Conservation (phyloP, 2,113 vertebrate species). For the Rhynchomys soricoides region DNA sequence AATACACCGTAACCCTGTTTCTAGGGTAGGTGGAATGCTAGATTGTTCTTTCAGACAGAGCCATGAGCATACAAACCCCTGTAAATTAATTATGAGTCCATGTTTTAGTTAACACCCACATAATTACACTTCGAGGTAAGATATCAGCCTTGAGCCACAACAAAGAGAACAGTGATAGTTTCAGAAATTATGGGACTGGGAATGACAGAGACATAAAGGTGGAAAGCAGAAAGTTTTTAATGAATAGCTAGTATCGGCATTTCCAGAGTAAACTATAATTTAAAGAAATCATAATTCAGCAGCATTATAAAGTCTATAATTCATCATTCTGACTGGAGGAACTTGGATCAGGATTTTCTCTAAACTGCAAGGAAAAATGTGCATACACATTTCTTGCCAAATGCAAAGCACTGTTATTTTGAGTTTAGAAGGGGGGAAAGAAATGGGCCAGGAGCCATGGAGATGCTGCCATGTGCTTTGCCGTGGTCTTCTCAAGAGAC, state of each 20-base stretch:
- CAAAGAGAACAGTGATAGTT: slow-evolving; percentile 59
- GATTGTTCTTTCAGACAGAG: background rate
- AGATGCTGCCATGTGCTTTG: rapidly evolving
- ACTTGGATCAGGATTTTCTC: slow-evolving; percentile 49
- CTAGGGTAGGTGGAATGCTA: background rate
- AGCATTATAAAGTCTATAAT: slow-evolving; percentile 69
- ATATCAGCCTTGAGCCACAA: slow-evolving; percentile 61
- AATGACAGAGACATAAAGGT: slow-evolving; percentile 73
- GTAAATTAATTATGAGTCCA: slow-evolving; percentile 34
- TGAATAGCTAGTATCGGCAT: slow-evolving; percentile 69
- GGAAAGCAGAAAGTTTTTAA: slow-evolving; percentile 68
- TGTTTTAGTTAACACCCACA: slow-evolving; percentile 40
- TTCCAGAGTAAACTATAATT: slow-evolving; percentile 70
- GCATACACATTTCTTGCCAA: slow-evolving; percentile 61
- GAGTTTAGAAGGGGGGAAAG: background rate
- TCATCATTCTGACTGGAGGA: slow-evolving; percentile 72
- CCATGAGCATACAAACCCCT: slow-evolving; percentile 2
- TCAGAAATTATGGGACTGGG: slow-evolving; percentile 75
- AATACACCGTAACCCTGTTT: background rate
- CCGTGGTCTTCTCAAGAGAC: background rate
- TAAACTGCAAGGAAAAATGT: slow-evolving; percentile 69
- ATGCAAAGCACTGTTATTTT: slow-evolving; percentile 72
- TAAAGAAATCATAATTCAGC: slow-evolving; percentile 74
- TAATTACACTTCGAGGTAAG: slow-evolving; percentile 52
- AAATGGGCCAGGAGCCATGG: background rate